Base-by-base conservation (phyloP, 2,888 invertebrate species). In the Drosophila neotestacea region DNA sequence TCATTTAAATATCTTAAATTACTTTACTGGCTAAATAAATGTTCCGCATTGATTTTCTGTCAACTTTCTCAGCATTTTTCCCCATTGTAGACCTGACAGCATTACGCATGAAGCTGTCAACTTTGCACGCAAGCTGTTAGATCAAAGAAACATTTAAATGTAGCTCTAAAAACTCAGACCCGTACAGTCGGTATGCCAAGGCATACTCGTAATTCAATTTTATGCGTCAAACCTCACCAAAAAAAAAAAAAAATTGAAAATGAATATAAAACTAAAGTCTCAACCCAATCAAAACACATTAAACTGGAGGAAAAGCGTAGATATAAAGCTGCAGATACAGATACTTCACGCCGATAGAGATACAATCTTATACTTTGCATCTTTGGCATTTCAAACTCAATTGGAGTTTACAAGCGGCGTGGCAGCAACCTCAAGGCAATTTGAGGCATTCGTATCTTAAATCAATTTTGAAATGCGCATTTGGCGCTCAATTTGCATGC, bases 401-500 rank as follows among this genome's bases (percentile, higher is more conserved):
- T 87, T 84, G 72, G 66, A 81, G 78, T 75, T 84, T 73, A 63
- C 62, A 73, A 42, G 56, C 66, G 56, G 51, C 60, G 48, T 59
- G 58, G 58, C 44, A 32, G 44, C 73, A 64, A 81, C 73, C 78
- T 76, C 78, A 85, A 84, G 78, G 77, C 88, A 69, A 85, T 69
- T 69, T 58, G 55, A 79, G 77, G 79, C 79, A 69, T 79, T 83
- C 72, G 72, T 89, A 86, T 85, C 89, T 87, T 72, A 82, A 86
- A 89, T 86, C 85, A 89, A 89, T 78, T 86, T 77, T 70, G 89
- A 80, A 87, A 76, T 89, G 88, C 88, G 85, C 83, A 87, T 85
- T 89, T 82, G 85, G 76, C 79, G 88, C 88, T 85, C 85, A 89
- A 85, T 85, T 89, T 82, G 85, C 85, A 85, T 85, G 88, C 83